Evolutionary conservation across 1,140 invertebrate genomes (phyloP).

Genomic region (Platorchestia sp.): DNA sequence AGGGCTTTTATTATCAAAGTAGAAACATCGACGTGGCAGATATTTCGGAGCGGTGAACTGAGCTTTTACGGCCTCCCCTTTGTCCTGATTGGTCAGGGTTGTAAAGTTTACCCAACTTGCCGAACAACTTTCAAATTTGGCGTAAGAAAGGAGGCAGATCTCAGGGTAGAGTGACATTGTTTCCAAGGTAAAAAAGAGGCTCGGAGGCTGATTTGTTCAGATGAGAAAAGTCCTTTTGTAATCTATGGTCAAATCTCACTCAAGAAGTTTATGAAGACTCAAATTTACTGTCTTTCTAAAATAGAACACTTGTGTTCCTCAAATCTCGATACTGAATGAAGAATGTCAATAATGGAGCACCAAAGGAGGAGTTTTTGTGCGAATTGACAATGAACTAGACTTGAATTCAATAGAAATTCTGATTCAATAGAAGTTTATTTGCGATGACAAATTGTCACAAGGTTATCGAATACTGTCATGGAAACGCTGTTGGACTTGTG

Average conservation of each 20-base stretch:
- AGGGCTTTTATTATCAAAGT: neutral
- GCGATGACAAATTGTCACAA: too few species aligned
- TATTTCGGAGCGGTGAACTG: neutral
- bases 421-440: too few species aligned
- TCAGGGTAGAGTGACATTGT: slow-evolving; percentile 49
- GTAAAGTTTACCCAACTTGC: slow-evolving; percentile 36
- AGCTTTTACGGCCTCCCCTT: slow-evolving; percentile 13
- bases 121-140: slow-evolving; percentile 50
- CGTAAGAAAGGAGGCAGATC: slow-evolving; percentile 35
- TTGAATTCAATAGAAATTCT: neutral
- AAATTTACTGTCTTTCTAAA: neutral
- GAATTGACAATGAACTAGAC: neutral
- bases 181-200: neutral
- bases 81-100: slow-evolving; percentile 16
- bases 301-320: neutral
- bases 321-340: neutral
- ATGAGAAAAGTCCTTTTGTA: slow-evolving; percentile 41
- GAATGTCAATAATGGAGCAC: neutral
- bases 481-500: too few species aligned
- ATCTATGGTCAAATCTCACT: slow-evolving; percentile 39
- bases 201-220: slow-evolving; percentile 37
- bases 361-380: neutral
- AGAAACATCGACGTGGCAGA: neutral
- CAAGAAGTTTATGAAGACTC: slow-evolving; percentile 40
- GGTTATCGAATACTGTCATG: too few species aligned